Base-by-base conservation (phyloP, 1,140 invertebrate genomes). In the Drosophila ironensis region DNA sequence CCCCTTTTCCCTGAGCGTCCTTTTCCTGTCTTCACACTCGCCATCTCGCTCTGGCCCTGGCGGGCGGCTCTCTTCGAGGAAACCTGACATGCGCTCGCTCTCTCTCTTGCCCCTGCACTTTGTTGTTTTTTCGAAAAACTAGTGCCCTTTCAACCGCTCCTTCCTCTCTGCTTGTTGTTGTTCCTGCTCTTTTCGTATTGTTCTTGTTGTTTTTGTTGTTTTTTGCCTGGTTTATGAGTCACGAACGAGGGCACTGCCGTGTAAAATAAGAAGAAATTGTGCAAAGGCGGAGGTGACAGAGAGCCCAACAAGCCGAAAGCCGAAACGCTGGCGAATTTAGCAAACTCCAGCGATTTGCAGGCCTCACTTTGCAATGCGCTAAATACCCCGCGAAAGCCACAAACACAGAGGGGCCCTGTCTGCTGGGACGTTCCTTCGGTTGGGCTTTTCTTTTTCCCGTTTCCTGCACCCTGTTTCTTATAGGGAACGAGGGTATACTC, bases 31-130 rank as follows among this genome's bases (percentile, higher is more conserved):
- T 69, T 22, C 11, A 14, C 41, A 33, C 22, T 48, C 12, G 28
- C 63, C 40, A 22, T 53, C 60, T 53, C 38, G 1, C 14, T 41
- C 37, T 22, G 19, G 17, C 40, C 22, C 22, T 35, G 17, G 19
- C 7, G 5, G 19, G 9, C 42, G 19, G 33, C 41, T 44, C 14
- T 44, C 5, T 4, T 9, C 14, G 30, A 40, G 12, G 42, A 54
- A 54, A 54, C 52, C 59, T 63, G 59, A 64, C 48, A 47, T 68
- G 51, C 63, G 37, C 51, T 56, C 63, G 57, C 63, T 57, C 37
- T 6, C 4, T 4, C 12, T 53, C 47, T 68, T 35, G 16, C 33
- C 14, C 19, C n/a, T 66, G 33, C 27, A 37, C 47, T 66, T 66
- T 3, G 38, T 40, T n/a, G n/a, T n/a, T n/a, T n/a, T n/a, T n/a